phyloP scores from a whole-genome alignment of 2,113 vertebrate species.

The Cinclus mexicanus region DNA sequence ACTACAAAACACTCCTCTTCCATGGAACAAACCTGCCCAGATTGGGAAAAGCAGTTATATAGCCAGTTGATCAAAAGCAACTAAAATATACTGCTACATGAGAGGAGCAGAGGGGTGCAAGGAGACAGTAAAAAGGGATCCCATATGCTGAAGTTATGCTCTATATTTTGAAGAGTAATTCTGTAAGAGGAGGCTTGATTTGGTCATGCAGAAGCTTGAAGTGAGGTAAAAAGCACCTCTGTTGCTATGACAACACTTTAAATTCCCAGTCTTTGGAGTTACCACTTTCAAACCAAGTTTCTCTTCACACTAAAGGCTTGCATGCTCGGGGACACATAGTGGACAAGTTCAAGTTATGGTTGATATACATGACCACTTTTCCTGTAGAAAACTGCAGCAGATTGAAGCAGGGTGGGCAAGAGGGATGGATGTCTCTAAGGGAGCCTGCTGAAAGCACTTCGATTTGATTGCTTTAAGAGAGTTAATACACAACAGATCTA shows the following conservation, averaged over 20 bases:
- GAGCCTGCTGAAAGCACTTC: not conserved
- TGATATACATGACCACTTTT: rapidly evolving
- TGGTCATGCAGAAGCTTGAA: not conserved
- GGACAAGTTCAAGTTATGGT: not conserved
- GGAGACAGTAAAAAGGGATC: not conserved
- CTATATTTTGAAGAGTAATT: not conserved
- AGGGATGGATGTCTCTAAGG: not conserved
- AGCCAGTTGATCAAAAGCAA: not conserved
- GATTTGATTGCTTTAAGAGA: not conserved
- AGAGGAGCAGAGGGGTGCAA: not conserved
- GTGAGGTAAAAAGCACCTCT: not conserved
- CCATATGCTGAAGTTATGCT: not conserved
- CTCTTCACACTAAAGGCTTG: not conserved
- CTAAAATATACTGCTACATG: not conserved
- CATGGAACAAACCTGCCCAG: not conserved
- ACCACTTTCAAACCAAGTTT: not conserved
- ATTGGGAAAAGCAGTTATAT: not conserved
- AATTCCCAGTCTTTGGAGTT: not conserved
- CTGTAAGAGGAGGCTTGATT: not conserved
- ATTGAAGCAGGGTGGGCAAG: not conserved
- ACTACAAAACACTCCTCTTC: not conserved
- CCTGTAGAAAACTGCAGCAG: not conserved
- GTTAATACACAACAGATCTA: not conserved
- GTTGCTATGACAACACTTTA: not conserved
- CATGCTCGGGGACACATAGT: rapidly evolving